phyloP scores from a whole-genome alignment of 2,113 vertebrate species.

The Eubucco bourcierii region DNA sequence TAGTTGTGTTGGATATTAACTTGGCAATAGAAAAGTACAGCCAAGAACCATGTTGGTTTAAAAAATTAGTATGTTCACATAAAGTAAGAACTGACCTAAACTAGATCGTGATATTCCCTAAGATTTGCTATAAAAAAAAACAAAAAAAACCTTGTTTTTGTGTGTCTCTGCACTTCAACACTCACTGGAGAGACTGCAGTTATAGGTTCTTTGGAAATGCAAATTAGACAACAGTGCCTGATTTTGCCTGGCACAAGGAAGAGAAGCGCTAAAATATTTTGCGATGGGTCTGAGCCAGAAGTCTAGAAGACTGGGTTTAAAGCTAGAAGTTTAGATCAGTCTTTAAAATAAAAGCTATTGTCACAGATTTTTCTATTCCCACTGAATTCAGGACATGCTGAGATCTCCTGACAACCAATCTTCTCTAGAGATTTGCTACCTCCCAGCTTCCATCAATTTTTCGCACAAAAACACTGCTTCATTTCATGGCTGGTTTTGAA shows the following conservation, averaged over 20 bases:
- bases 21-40: slow-evolving; percentile 23
- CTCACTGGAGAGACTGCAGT: slow-evolving; percentile 39
- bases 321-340: slow-evolving; percentile 41
- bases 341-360: slow-evolving; percentile 56
- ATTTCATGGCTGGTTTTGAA: slow-evolving; percentile 35
- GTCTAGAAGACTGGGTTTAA: slow-evolving; percentile 61
- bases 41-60: slow-evolving; percentile 8
- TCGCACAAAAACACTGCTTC: slow-evolving; percentile 19
- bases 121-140: neutral
- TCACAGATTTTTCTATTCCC: slow-evolving; percentile 37
- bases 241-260: slow-evolving; percentile 67
- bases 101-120: neutral
- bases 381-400: neutral
- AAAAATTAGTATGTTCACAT: neutral
- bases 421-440: slow-evolving; percentile 17
- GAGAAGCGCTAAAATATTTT: slow-evolving; percentile 67
- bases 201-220: slow-evolving; percentile 64
- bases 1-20: neutral
- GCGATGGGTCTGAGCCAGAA: slow-evolving; percentile 60
- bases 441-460: neutral
- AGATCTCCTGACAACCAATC: slow-evolving; percentile 38
- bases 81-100: slow-evolving; percentile 45
- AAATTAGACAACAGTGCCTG: slow-evolving; percentile 66
- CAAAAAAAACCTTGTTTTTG: neutral
- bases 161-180: slow-evolving; percentile 52